Percentiles rank a stretch among this genome's conserved stretches.
These are phyloP conservation scores for Blomia tropicalis DNA, from an alignment of 2,888 invertebrate genomes.

Conservation along the genomic window DNA sequence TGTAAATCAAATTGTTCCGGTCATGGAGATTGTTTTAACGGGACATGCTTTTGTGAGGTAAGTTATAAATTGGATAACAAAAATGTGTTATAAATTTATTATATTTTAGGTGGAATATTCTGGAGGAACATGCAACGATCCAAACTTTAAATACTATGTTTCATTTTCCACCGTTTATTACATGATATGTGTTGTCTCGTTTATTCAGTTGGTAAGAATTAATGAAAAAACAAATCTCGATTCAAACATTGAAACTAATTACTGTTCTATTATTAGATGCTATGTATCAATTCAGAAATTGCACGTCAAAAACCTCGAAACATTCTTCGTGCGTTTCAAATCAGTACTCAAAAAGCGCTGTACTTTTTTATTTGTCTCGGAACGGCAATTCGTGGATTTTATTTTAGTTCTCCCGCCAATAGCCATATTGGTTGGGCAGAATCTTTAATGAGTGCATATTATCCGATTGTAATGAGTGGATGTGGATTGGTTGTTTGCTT, in stretches of 20 bases:
- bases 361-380: constrained; percentile 74
- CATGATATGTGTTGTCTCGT: constrained; percentile 62
- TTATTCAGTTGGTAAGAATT: constrained; percentile 54
- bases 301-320: constrained; percentile 65
- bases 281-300: constrained; percentile 34
- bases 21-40: constrained; percentile 76
- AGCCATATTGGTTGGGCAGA: constrained; percentile 58
- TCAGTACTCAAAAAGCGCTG: constrained; percentile 74
- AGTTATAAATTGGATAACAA: constrained; percentile 34
- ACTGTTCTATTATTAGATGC: constrained; percentile 24
- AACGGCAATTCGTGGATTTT: constrained; percentile 65
- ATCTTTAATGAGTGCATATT: constrained; percentile 71
- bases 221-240: background rate
- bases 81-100: background rate
- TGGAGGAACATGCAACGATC: constrained; percentile 63
- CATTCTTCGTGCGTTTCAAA: constrained; percentile 59
- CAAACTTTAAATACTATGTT: constrained; percentile 59
- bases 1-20: constrained; percentile 67
- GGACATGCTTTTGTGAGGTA: constrained; percentile 78
- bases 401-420: constrained; percentile 69
- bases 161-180: constrained; percentile 53
- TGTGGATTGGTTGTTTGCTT: constrained; percentile 79
- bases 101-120: constrained; percentile 48
- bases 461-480: constrained; percentile 70
- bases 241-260: background rate